These are phyloP conservation scores for Sorex fumeus DNA, from an alignment of 2,113 vertebrate species.

Conservation along the genomic window DNA sequence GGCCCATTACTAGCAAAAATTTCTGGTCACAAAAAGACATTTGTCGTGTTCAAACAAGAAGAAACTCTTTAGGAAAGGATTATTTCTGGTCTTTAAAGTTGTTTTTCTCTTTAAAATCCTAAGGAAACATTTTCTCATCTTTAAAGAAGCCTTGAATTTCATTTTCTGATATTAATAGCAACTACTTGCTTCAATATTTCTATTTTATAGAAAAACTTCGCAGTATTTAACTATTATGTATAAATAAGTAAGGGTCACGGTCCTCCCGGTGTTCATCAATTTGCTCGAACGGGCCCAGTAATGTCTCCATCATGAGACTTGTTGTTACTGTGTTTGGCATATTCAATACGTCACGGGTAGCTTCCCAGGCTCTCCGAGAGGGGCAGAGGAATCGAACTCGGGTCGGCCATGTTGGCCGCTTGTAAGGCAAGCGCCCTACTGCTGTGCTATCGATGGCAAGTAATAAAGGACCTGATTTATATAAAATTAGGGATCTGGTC, in stretches of 20 bases:
- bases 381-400: too few relatives aligned
- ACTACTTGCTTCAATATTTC: background rate
- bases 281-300: too few relatives aligned
- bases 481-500: background rate
- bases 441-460: too few relatives aligned
- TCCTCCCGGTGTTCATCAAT: too few relatives aligned
- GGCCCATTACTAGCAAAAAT: background rate
- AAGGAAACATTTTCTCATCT: background rate
- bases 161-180: slow-evolving; percentile 12
- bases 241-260: background rate
- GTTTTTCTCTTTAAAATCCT: background rate
- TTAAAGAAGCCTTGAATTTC: background rate
- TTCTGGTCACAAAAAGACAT: background rate
- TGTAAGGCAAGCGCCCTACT: too few relatives aligned
- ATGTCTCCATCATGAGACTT: too few relatives aligned
- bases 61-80: background rate
- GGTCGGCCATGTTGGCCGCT: too few relatives aligned
- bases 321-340: too few relatives aligned
- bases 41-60: background rate
- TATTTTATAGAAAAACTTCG: background rate
- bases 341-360: too few relatives aligned
- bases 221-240: background rate
- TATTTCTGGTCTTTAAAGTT: slow-evolving; percentile 10
- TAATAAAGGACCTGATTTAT: background rate
- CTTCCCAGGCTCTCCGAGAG: too few relatives aligned